Conservation (phyloP, 1,140 invertebrate species). For the Calliopsis andreniformis region DNA sequence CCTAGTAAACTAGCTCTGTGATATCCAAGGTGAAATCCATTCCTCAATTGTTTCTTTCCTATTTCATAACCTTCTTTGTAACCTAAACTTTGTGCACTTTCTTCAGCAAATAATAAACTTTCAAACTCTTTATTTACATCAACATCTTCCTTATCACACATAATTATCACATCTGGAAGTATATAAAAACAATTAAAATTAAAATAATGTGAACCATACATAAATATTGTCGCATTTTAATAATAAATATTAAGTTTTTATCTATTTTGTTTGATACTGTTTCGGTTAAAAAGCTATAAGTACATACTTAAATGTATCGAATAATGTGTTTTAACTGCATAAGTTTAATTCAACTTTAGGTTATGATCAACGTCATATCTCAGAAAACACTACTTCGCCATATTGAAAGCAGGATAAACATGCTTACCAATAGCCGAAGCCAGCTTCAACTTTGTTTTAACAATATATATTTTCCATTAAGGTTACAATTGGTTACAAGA, state of each 20-base stretch:
- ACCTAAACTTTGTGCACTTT: slow-evolving; percentile 70
- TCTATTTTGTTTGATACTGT: not conserved
- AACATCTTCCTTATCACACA: slow-evolving; percentile 54
- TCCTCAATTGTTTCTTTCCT: slow-evolving; percentile 69
- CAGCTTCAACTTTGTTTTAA: not conserved
- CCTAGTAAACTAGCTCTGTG: slow-evolving; percentile 75
- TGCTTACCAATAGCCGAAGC: slow-evolving; percentile 6
- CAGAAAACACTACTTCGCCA: not conserved
- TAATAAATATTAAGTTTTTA: not conserved
- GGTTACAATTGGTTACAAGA: not conserved
- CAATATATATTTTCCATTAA: slow-evolving; percentile 7
- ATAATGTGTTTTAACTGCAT: not conserved
- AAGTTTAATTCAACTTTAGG: not conserved
- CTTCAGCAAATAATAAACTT: slow-evolving; percentile 75
- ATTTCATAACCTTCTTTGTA: slow-evolving; percentile 73
- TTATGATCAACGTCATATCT: not conserved
- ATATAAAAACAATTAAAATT: slow-evolving; percentile 24
- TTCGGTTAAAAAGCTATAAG: no score
- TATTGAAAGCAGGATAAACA: not conserved
- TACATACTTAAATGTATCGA: not conserved
- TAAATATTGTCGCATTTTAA: not conserved
- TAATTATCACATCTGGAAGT: slow-evolving; percentile 52
- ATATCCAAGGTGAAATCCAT: slow-evolving; percentile 78
- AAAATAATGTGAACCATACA: not conserved
- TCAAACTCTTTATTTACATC: slow-evolving; percentile 78